phyloP scores from a whole-genome alignment of 1,140 invertebrate genomes.

The Philopotamus ludificatus region DNA sequence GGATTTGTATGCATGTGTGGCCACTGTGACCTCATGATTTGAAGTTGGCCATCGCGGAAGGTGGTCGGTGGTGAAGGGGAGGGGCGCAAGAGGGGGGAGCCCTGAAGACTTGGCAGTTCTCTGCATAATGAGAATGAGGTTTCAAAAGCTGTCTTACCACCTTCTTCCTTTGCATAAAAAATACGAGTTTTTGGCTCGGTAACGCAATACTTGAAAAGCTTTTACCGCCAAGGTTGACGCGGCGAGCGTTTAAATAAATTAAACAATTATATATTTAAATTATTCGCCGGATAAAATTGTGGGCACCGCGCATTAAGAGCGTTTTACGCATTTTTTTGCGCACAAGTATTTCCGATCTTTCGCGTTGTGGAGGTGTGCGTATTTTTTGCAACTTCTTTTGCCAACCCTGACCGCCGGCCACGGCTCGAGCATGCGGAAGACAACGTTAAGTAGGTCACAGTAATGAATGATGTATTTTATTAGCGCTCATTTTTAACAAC shows the following conservation, averaged over 20 bases:
- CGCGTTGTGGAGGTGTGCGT: too few relatives aligned
- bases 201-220: not conserved
- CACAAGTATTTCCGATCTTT: too few relatives aligned
- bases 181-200: not conserved
- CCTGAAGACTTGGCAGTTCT: not conserved
- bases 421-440: slow-evolving; percentile 23
- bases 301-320: too few relatives aligned
- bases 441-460: slow-evolving; percentile 15
- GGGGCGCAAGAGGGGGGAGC: not conserved
- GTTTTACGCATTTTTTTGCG: too few relatives aligned
- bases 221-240: too few relatives aligned
- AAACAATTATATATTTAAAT: too few relatives aligned
- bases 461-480: slow-evolving; percentile 25
- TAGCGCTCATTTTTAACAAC: slow-evolving; percentile 6
- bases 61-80: not conserved
- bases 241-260: too few relatives aligned
- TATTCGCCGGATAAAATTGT: too few relatives aligned
- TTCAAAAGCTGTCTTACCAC: slow-evolving; percentile 5
- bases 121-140: slow-evolving; percentile 10
- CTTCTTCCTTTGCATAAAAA: slow-evolving; percentile 4
- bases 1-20: not conserved
- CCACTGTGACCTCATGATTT: slow-evolving; percentile 2
- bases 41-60: not conserved
- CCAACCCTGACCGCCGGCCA: not conserved
- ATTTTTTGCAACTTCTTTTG: too few relatives aligned